A percentile compares a stretch with the other conserved stretches of the same genome.
These are phyloP conservation scores for Globodera rostochiensis DNA, from an alignment of 1,140 invertebrate species.

Conservation along the genomic window DNA sequence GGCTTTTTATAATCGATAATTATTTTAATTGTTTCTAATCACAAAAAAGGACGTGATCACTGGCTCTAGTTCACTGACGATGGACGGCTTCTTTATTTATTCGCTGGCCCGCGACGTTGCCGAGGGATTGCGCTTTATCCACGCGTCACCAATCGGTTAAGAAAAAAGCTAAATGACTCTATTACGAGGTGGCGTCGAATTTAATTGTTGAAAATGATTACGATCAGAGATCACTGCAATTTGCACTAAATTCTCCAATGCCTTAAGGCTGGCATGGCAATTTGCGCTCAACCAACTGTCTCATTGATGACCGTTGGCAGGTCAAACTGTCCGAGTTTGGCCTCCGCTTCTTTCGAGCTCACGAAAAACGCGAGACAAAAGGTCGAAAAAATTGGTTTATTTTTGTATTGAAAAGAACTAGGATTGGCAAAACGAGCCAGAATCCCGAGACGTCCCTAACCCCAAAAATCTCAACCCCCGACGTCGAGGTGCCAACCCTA, in stretches of 20 bases:
- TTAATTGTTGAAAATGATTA: not conserved
- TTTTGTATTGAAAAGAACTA: too few species aligned
- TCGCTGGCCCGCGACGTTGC: slow-evolving; percentile 88
- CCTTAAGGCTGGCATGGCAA: slow-evolving; percentile 43
- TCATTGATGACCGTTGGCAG: slow-evolving; percentile 54
- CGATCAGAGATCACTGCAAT: slow-evolving; percentile 43
- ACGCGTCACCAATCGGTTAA: not conserved
- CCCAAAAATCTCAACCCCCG: too few species aligned
- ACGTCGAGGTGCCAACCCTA: too few species aligned
- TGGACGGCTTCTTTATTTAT: slow-evolving; percentile 87
- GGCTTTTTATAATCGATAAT: not conserved
- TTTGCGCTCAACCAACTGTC: slow-evolving; percentile 41
- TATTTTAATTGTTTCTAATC: not conserved
- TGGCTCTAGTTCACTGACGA: not conserved
- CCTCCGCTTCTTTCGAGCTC: slow-evolving; percentile 25
- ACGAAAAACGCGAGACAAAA: not conserved
- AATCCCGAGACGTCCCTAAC: too few species aligned
- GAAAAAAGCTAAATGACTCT: slow-evolving; percentile 69
- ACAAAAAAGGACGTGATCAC: not conserved
- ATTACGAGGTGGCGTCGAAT: not conserved
- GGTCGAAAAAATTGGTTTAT: not conserved
- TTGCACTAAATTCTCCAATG: slow-evolving; percentile 41
- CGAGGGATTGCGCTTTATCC: not conserved
- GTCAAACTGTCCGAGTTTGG: slow-evolving; percentile 50
- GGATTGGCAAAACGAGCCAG: too few species aligned